Percentiles rank a stretch among this genome's conserved stretches.
These are phyloP conservation scores for Eubucco bourcierii DNA, from an alignment of 2,113 vertebrate genomes.

Conservation along the genomic window DNA sequence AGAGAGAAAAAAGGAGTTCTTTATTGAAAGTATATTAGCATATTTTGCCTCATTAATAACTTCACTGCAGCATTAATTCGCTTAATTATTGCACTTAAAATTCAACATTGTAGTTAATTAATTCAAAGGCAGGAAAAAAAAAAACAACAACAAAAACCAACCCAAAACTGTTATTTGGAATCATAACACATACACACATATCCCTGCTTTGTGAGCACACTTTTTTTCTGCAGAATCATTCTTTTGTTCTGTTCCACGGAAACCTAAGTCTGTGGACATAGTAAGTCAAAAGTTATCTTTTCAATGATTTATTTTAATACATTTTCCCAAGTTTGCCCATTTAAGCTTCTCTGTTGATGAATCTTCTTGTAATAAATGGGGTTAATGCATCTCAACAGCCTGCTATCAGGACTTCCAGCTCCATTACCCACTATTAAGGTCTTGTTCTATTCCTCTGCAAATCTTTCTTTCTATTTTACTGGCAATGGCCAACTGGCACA, in stretches of 20 bases:
- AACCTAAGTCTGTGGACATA: conserved; percentile 24
- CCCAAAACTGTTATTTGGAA: conserved; percentile 22
- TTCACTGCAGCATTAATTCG: conserved; percentile 82
- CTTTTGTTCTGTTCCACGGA: conserved; percentile 18
- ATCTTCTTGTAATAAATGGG: conserved; percentile 31
- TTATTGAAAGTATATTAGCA: conserved; percentile 83
- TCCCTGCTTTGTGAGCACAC: neutral
- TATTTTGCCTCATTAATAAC: conserved; percentile 86
- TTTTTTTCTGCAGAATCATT: neutral
- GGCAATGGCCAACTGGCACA: neutral
- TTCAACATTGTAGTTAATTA: conserved; percentile 82
- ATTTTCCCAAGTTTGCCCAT: conserved; percentile 23
- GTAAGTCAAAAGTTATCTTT: conserved; percentile 25
- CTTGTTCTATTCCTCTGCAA: conserved; percentile 13
- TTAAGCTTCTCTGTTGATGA: conserved; percentile 28
- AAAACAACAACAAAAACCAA: no score
- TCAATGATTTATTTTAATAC: conserved; percentile 40
- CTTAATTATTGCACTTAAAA: conserved; percentile 83
- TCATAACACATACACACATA: conserved; percentile 55
- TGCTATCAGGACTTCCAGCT: conserved; percentile 22
- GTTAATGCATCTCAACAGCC: conserved; percentile 22
- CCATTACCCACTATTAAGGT: conserved; percentile 34
- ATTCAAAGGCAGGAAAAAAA: conserved; percentile 61
- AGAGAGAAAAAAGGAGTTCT: conserved; percentile 72
- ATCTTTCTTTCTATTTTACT: conserved; percentile 28